Evolutionary conservation across 2,888 invertebrate species (phyloP).

Genomic region (Hybos culiciformis): DNA sequence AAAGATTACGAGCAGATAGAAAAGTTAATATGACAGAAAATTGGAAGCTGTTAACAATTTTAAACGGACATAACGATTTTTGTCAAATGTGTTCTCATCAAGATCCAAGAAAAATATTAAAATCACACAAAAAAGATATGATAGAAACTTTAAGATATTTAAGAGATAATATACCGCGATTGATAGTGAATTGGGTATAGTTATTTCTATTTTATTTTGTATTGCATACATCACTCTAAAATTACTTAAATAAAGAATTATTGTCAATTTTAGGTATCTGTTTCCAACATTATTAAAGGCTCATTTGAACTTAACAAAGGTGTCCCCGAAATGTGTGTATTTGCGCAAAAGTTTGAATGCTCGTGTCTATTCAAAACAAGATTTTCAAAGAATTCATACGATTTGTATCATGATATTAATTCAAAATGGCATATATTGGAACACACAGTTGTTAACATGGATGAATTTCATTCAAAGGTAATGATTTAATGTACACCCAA

Average conservation of each 20-base stretch:
- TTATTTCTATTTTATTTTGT: too few relatives aligned
- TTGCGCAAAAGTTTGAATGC: constrained; percentile 23
- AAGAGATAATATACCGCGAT: constrained; percentile 41
- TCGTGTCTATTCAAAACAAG: constrained; percentile 21
- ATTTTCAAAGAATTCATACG: background rate
- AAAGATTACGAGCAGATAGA: constrained; percentile 22
- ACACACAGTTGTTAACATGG: constrained; percentile 33
- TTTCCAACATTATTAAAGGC: background rate
- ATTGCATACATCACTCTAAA: too few relatives aligned
- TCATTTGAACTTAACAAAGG: constrained; percentile 13
- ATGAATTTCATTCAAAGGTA: constrained; percentile 25
- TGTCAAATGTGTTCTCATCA: constrained; percentile 41
- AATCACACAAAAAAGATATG: constrained; percentile 38
- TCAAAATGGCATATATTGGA: constrained; percentile 39
- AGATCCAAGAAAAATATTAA: constrained; percentile 26
- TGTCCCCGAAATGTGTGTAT: constrained; percentile 19
- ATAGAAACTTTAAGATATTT: constrained; percentile 37
- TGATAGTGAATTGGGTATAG: constrained; percentile 23
- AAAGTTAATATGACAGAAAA: constrained; percentile 39
- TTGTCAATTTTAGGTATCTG: too few relatives aligned
- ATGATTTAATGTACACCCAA: background rate
- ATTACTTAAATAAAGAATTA: too few relatives aligned
- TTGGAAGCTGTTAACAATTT: constrained; percentile 47
- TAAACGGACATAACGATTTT: constrained; percentile 47
- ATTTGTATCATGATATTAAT: constrained; percentile 13